Evolutionary conservation across 2,113 vertebrate species (phyloP), one percentile per base, ranked within the genome.

Genomic region (Clarias batrachus): DNA sequence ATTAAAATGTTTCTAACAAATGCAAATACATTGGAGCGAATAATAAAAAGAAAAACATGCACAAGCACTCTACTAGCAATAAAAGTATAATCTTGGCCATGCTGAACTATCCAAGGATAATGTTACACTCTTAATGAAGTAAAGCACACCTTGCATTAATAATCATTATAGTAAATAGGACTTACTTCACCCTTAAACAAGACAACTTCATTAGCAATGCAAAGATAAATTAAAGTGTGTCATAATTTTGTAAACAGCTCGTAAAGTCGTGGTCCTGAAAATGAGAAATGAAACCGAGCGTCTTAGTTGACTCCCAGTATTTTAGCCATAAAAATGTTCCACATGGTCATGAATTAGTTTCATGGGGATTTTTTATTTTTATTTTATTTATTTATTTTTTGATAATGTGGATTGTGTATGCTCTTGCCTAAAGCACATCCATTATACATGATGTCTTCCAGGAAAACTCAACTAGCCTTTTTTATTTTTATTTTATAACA

Each of bases 211-310:
- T 78, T 83, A 81, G 56, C 65, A 19, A 19, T 57, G 74, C 73
- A 81, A 86, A 89, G 85, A 81, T 74, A 78, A 89, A 89, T 89
- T 56, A 73, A 30, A 63, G 54, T 80, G 81, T 74, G 54, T 37
- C 17, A 73, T 89, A 81, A 86, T 89, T 84, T 16, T 78, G 81
- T 81, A 88, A 88, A 89, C 71, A 27, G 79, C 85, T 80, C 37
- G 56, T 73, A 80, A 70, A 80, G 57, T 41, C 57, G 65, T 52
- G 33, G 65, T 76, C 3, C 7, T 74, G 48, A 74, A 68, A 84
- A 86, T 84, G 65, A 84, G 25, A 74, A 71, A 66, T 80, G 27
- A 62, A 68, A 37, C 84, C 23, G 74, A 30, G 41, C 10, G 21
- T 84, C 33, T 83, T 37, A 73, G 57, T 41, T 81, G 52, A 85